phyloP scores from a whole-genome alignment of 2,113 vertebrate genomes.

The Calyptomena viridis region DNA sequence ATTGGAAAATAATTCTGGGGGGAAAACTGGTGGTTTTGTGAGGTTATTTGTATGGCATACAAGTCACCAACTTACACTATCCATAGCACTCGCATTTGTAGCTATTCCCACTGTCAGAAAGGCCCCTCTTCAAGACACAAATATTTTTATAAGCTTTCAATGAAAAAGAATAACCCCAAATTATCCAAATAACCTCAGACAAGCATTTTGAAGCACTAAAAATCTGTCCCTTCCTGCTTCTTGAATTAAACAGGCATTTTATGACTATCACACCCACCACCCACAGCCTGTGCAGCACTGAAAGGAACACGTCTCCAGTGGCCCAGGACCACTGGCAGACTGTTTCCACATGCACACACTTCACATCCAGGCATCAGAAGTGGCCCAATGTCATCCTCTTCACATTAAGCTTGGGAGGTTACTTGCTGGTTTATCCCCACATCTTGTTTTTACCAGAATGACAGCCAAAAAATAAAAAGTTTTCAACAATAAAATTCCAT shows the following conservation, averaged over 20 bases:
- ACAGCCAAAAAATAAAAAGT: rapidly evolving
- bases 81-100: neutral
- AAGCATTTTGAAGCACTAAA: neutral
- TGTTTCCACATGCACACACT: neutral
- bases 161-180: neutral
- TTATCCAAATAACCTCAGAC: neutral
- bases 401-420: neutral
- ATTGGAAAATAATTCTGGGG: neutral
- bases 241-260: neutral
- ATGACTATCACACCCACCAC: neutral
- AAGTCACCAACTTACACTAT: rapidly evolving
- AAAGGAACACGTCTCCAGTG: neutral
- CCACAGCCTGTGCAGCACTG: neutral
- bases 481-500: neutral
- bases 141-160: neutral
- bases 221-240: neutral
- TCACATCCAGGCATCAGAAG: neutral
- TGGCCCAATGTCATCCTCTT: neutral
- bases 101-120: neutral
- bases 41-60: neutral
- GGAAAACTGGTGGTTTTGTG: neutral
- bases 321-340: neutral
- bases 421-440: neutral
- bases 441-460: neutral
- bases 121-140: neutral